phyloP scores from a whole-genome alignment of 2,888 invertebrate species.

The Metallyticus violacea region DNA sequence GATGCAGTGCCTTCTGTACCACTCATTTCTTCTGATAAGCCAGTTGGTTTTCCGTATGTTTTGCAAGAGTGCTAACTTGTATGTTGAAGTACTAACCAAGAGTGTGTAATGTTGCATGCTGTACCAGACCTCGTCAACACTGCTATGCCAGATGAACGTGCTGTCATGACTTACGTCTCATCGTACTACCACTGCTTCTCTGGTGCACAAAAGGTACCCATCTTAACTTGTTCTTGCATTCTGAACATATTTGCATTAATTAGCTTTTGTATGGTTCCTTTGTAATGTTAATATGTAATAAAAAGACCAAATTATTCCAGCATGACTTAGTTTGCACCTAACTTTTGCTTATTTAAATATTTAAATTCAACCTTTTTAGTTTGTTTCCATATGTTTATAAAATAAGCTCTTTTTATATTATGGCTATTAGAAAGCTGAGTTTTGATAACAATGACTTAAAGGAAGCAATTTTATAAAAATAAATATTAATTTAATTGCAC shows the following conservation, averaged over 20 bases:
- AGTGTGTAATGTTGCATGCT: slow-evolving; percentile 12
- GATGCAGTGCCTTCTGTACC: too few species aligned
- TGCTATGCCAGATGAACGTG: slow-evolving; percentile 98
- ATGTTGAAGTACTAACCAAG: background rate
- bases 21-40: background rate
- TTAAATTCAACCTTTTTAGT: too few species aligned
- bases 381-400: too few species aligned
- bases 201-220: slow-evolving; percentile 95
- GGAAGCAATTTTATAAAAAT: too few species aligned
- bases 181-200: slow-evolving; percentile 99
- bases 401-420: too few species aligned
- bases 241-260: too few species aligned
- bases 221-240: background rate
- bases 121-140: slow-evolving; percentile 91
- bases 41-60: background rate
- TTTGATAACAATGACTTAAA: too few species aligned
- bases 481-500: too few species aligned
- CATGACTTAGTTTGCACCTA: too few species aligned
- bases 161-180: slow-evolving; percentile 99
- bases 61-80: slow-evolving; percentile 6
- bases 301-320: too few species aligned
- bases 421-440: too few species aligned
- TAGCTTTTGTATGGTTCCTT: background rate
- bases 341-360: too few species aligned
- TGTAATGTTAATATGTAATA: background rate